Evolutionary conservation across 2,797 vertebrate species (phyloP).

Genomic region (Phataginus tricuspis): DNA sequence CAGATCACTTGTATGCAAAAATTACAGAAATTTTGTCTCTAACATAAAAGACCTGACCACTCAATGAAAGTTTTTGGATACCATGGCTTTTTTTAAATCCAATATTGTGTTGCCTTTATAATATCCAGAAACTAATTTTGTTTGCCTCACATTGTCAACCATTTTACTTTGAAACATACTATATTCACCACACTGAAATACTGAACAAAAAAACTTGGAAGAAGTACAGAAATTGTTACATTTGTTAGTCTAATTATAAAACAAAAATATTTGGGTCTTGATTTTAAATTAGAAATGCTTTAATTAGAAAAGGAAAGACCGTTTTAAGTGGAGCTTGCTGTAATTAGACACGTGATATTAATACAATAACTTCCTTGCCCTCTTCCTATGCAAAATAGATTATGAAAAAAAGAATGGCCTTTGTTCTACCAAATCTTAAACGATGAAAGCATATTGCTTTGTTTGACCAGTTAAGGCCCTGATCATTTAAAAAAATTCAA

Average conservation of each 20-base stretch:
- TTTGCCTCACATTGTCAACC: background rate
- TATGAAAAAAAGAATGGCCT: background rate
- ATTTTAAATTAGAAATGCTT: slow-evolving; percentile 2
- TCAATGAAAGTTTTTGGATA: background rate
- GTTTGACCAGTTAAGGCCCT: background rate
- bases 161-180: slow-evolving; percentile 23
- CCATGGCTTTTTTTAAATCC: background rate
- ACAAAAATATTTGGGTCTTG: background rate
- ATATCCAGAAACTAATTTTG: background rate
- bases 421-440: background rate
- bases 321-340: background rate
- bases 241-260: background rate
- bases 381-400: background rate
- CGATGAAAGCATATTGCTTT: background rate
- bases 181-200: background rate
- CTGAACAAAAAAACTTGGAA: background rate
- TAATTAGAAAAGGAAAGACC: background rate
- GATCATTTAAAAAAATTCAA: slow-evolving; percentile 6
- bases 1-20: background rate
- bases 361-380: background rate
- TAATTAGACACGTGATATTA: slow-evolving; percentile 8
- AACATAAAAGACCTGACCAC: background rate
- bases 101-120: background rate
- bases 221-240: background rate
- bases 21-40: background rate